These are phyloP conservation scores for Dunckerocampus dactyliophorus DNA, from an alignment of 2,113 vertebrate genomes.

Conservation along the genomic window DNA sequence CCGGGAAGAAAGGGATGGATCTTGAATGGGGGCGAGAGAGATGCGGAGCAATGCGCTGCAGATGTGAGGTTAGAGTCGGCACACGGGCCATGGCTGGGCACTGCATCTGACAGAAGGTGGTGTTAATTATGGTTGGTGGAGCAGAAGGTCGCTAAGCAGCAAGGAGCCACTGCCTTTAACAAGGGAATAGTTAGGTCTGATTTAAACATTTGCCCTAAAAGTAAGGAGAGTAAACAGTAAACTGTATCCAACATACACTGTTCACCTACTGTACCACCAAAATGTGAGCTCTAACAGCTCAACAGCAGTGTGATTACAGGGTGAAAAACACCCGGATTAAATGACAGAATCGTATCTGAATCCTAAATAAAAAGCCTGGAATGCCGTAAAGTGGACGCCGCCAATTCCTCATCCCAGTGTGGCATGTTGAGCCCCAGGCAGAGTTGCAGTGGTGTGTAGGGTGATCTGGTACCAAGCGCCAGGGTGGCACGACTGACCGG, in stretches of 20 bases:
- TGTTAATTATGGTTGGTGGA: constrained; percentile 68
- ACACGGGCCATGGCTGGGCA: constrained; percentile 33
- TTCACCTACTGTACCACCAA: constrained; percentile 3
- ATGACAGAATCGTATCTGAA: constrained; percentile 34
- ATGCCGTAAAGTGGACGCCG: constrained; percentile 39
- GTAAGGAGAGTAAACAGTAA: constrained; percentile 36
- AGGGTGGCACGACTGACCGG: constrained; percentile 52
- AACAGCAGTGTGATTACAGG: constrained; percentile 29
- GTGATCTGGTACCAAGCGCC: constrained; percentile 59
- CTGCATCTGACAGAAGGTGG: constrained; percentile 56
- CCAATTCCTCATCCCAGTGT: constrained; percentile 42
- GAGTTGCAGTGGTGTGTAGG: constrained; percentile 40
- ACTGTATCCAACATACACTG: constrained; percentile 25
- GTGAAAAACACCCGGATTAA: constrained; percentile 16
- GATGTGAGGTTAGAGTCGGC: constrained; percentile 37
- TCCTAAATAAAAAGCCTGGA: constrained; percentile 50
- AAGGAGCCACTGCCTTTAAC: constrained; percentile 48
- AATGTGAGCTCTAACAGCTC: constrained; percentile 34
- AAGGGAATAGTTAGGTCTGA: constrained; percentile 46
- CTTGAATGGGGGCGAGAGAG: constrained; percentile 16
- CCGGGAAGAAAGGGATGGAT: constrained; percentile 50
- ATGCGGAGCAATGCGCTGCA: constrained; percentile 33
- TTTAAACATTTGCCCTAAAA: constrained; percentile 43
- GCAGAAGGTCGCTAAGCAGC: constrained; percentile 51
- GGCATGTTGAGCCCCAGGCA: constrained; percentile 45